phyloP scores from a whole-genome alignment of 1,140 invertebrate genomes.

The Bombus superbus region DNA sequence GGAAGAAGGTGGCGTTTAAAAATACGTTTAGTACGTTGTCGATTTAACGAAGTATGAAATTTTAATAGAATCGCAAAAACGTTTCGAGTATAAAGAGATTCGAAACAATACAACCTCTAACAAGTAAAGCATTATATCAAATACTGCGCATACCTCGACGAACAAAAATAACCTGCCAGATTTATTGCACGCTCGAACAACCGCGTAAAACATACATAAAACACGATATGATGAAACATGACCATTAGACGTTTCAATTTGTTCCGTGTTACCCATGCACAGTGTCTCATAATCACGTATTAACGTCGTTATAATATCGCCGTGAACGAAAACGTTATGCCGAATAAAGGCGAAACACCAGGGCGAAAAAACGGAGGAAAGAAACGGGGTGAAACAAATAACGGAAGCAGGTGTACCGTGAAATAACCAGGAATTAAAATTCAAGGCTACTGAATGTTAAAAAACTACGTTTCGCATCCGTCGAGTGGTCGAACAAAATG shows the following conservation, averaged over 20 bases:
- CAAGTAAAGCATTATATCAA: background rate
- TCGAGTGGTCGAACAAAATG: background rate
- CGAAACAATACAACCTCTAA: background rate
- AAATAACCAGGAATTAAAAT: conserved; percentile 26
- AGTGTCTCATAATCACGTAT: background rate
- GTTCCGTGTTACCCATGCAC: background rate
- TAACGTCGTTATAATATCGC: background rate
- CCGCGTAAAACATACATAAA: background rate
- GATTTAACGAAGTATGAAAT: too few species aligned
- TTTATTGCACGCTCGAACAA: too few species aligned
- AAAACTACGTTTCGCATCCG: background rate
- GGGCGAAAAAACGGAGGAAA: background rate
- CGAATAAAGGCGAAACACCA: background rate
- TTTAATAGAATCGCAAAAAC: background rate
- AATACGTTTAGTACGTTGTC: too few species aligned
- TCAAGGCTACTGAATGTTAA: conserved; percentile 32
- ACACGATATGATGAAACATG: background rate
- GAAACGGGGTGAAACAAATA: background rate
- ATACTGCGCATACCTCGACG: background rate
- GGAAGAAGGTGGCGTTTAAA: too few species aligned
- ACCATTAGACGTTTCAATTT: background rate
- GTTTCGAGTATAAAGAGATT: background rate
- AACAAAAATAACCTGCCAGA: background rate
- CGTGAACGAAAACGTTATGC: background rate
- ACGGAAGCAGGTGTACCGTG: background rate